Conservation (phyloP, 2,797 vertebrate species). For the Phalanger gymnotis region DNA sequence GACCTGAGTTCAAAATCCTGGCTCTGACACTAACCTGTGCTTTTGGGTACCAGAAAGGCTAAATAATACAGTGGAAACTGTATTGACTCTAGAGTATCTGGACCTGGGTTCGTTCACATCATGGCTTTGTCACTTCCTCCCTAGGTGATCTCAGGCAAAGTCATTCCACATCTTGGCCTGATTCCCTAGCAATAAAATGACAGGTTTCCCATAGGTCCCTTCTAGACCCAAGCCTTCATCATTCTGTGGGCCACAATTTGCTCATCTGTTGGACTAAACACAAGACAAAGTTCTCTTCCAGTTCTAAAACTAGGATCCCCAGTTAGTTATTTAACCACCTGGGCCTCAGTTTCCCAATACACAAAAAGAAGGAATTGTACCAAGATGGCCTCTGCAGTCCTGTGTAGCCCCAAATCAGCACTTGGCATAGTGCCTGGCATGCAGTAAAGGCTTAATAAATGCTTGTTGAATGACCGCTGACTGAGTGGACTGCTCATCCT, state of each 20-base stretch:
- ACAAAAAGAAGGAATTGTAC: not conserved
- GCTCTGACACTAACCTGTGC: not conserved
- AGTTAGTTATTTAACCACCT: not conserved
- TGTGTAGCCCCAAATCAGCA: not conserved
- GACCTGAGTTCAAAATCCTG: not conserved
- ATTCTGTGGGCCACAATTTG: not conserved
- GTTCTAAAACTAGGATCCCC: not conserved
- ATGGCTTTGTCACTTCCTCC: not conserved
- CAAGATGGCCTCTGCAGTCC: not conserved
- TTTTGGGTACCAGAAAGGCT: not conserved
- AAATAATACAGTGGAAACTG: not conserved
- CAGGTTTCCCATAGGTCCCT: not conserved
- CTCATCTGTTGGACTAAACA: not conserved
- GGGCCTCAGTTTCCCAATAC: not conserved
- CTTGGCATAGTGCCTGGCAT: not conserved
- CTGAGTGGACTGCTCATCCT: not conserved
- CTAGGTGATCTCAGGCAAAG: not conserved
- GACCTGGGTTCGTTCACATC: not conserved
- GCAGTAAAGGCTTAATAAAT: not conserved
- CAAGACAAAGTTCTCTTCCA: not conserved
- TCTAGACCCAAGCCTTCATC: not conserved
- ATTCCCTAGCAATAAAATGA: not conserved
- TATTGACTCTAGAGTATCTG: not conserved
- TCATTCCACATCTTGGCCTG: not conserved
- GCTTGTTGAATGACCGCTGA: not conserved